Conservation (phyloP, 1,140 invertebrate species). For the Trichomalopsis sarcophagae region DNA sequence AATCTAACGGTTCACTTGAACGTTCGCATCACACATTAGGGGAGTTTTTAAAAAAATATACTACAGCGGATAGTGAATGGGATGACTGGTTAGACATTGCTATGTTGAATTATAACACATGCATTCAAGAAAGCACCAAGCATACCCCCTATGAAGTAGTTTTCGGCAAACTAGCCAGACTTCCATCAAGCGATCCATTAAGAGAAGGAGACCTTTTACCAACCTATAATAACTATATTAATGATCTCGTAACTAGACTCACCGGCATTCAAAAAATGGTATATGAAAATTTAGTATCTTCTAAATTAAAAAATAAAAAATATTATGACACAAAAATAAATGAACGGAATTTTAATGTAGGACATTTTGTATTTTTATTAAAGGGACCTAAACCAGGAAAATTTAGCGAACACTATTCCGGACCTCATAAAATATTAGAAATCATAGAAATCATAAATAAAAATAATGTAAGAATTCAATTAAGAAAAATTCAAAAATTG, state of each 20-base stretch:
- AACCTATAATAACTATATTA: too few relatives aligned
- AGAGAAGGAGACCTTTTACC: conserved; percentile 11
- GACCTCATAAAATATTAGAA: conserved; percentile 33
- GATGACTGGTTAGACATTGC: conserved; percentile 59
- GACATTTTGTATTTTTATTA: conserved; percentile 32
- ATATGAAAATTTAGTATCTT: conserved; percentile 15
- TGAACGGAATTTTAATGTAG: conserved; percentile 23
- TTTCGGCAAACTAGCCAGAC: conserved; percentile 36
- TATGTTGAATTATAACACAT: conserved; percentile 53
- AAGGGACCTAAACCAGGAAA: conserved; percentile 35
- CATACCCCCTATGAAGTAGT: conserved; percentile 53
- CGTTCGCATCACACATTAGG: conserved; percentile 63
- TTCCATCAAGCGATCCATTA: conserved; percentile 40
- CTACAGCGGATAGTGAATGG: conserved; percentile 61
- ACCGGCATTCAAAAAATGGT: too few relatives aligned
- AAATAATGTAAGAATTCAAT: conserved; percentile 17
- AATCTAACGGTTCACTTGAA: conserved; percentile 66
- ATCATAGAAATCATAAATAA: conserved; percentile 44
- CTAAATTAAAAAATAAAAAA: conserved; percentile 50
- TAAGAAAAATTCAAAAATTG: conserved; percentile 26
- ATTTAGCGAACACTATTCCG: conserved; percentile 27
- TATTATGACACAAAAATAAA: conserved; percentile 52
- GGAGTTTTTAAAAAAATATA: conserved; percentile 61
- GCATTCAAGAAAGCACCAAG: conserved; percentile 60
- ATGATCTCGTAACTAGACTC: too few relatives aligned